phyloP scores from a whole-genome alignment of 2,888 invertebrate species.

The Bhutanitis thaidina region DNA sequence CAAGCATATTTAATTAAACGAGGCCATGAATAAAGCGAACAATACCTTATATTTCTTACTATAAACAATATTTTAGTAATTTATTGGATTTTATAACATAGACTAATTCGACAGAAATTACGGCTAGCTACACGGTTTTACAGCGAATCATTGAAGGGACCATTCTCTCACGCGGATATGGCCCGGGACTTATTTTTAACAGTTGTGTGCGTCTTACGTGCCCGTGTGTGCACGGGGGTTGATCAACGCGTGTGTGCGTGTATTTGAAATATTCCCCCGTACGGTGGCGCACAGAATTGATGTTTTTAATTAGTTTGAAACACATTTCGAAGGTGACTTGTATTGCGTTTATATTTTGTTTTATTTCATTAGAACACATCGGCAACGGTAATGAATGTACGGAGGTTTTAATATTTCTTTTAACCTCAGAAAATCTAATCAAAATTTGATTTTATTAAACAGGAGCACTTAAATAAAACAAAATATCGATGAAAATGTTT shows the following conservation, averaged over 20 bases:
- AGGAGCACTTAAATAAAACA: no score
- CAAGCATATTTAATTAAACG: no score
- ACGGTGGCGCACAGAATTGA: conserved; percentile 68
- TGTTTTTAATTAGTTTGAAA: conserved; percentile 79
- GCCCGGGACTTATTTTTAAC: conserved; percentile 72
- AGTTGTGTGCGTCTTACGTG: conserved; percentile 59
- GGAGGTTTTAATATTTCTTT: conserved; percentile 1
- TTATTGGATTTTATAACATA: no score
- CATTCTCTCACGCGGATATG: conserved; percentile 72
- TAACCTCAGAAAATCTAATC: neutral
- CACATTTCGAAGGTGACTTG: conserved; percentile 70
- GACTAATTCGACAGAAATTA: neutral
- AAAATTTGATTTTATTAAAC: no score
- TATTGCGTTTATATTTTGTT: conserved; percentile 53
- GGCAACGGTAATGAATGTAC: conserved; percentile 9
- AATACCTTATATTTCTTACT: no score
- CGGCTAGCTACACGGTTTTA: conserved; percentile 3
- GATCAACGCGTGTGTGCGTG: conserved; percentile 56
- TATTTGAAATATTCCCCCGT: conserved; percentile 74
- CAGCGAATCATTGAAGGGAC: conserved; percentile 34
- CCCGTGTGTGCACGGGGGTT: conserved; percentile 46
- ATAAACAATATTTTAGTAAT: no score
- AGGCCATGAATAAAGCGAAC: no score
- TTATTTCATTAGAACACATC: conserved; percentile 31
- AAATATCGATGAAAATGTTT: neutral